Percentiles rank a stretch among this genome's conserved stretches.
Evolutionary conservation across 2,113 vertebrate species (phyloP).

Genomic region (Pelmatolapia mariae): DNA sequence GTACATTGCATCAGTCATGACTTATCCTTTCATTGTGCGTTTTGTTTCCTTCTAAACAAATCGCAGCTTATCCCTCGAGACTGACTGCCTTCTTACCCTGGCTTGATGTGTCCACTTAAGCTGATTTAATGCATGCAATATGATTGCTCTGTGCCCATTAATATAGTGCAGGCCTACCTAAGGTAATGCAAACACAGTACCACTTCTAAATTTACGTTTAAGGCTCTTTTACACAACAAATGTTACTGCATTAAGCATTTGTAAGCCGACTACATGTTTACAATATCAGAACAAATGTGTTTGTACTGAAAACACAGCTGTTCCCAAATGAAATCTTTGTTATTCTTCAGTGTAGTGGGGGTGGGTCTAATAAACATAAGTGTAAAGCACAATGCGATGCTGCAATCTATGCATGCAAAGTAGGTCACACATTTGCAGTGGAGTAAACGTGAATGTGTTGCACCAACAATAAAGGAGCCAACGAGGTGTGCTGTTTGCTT

Average conservation of each 20-base stretch:
- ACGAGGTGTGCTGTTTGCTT: slow-evolving; percentile 58
- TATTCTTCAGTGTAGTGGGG: slow-evolving; percentile 14
- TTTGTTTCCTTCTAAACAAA: slow-evolving; percentile 49
- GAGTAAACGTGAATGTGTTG: not conserved
- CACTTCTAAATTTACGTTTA: not conserved
- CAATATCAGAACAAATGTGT: slow-evolving; percentile 26
- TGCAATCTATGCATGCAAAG: slow-evolving; percentile 54
- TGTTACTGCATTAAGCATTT: not conserved
- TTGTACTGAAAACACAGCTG: slow-evolving; percentile 42
- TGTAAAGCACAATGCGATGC: slow-evolving; percentile 21
- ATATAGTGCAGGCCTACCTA: not conserved
- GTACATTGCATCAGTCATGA: slow-evolving; percentile 61
- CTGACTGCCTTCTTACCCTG: not conserved
- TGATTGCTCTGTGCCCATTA: not conserved
- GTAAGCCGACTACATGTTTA: slow-evolving; percentile 2
- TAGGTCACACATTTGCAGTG: slow-evolving; percentile 51
- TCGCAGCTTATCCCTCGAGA: slow-evolving; percentile 35
- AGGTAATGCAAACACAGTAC: not conserved
- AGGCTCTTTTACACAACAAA: not conserved
- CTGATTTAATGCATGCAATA: not conserved
- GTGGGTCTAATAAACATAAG: slow-evolving; percentile 27
- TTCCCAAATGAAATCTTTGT: slow-evolving; percentile 29
- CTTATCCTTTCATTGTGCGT: slow-evolving; percentile 58
- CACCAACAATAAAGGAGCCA: slow-evolving; percentile 48
- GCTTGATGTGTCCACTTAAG: not conserved